Percentiles rank a stretch among this genome's conserved stretches.
Conservation (phyloP, 1,140 invertebrate species). For the Aphelinus atriplicis region DNA sequence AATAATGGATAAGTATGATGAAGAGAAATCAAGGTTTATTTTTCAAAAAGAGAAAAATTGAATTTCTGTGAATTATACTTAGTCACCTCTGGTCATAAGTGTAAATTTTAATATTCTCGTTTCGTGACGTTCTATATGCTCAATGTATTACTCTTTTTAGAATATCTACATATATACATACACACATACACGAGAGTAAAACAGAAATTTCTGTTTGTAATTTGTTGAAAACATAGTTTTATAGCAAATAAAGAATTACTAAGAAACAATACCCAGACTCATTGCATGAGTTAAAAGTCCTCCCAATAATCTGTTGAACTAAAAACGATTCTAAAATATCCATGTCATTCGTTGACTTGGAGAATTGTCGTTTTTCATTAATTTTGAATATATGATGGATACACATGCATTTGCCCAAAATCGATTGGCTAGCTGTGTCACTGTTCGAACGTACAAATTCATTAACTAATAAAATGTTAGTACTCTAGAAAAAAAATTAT, state of each 20-base stretch:
- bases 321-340: too few relatives aligned
- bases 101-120: slow-evolving; percentile 41
- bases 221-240: slow-evolving; percentile 62
- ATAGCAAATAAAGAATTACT: slow-evolving; percentile 64
- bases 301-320: neutral
- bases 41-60: slow-evolving; percentile 21
- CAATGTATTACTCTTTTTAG: slow-evolving; percentile 45
- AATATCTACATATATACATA: slow-evolving; percentile 43
- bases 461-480: too few relatives aligned
- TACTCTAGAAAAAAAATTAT: too few relatives aligned
- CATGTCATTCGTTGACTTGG: too few relatives aligned
- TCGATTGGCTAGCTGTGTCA: too few relatives aligned
- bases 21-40: slow-evolving; percentile 12
- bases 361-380: too few relatives aligned
- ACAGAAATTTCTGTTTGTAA: slow-evolving; percentile 52
- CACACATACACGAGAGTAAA: slow-evolving; percentile 30
- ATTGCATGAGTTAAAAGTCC: slow-evolving; percentile 27
- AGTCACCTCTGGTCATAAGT: slow-evolving; percentile 31
- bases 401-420: too few relatives aligned
- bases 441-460: too few relatives aligned
- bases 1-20: slow-evolving; percentile 17
- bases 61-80: slow-evolving; percentile 36
- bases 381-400: too few relatives aligned
- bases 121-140: slow-evolving; percentile 43
- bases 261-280: slow-evolving; percentile 43